Evolutionary conservation across 1,140 invertebrate genomes (phyloP), one percentile per base, ranked within the genome.

Genomic region (Papilio aristodemus): DNA sequence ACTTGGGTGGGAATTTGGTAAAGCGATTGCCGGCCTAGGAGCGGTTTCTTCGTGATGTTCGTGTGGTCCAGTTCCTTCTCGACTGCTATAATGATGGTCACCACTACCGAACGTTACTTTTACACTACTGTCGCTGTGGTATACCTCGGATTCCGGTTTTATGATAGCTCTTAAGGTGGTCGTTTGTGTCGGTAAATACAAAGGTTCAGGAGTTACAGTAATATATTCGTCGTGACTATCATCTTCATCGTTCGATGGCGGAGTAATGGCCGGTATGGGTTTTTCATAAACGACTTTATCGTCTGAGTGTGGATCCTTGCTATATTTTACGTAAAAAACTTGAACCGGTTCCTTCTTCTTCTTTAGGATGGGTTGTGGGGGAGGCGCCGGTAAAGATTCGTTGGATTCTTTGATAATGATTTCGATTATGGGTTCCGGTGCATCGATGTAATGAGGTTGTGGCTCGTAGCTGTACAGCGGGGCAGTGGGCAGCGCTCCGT

Each of bases 361-460:
- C 64, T 91, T 93, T 0, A 93, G 90, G 32, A 93, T 83, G 1
- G 93, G 90, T 6, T 93, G 86, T 0, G 93, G 92, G 0, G 93
- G 94, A n/a, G 94, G 93, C 4, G 94, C 92, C 0, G 96, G 95
- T 4, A 97, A 82, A 0, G 95, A 93, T 74, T 96, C 95, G 82
- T 97, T 97, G 0, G 96, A 96, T 87, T 97, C 96, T 80, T 97
- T 97, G 60, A 97, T 97, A 66, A 97, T 97, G 72, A 97, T 97
- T 89, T 97, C 96, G 70, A 97, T 97, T 57, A 97, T 97, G 11
- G 96, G 96, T 82, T 97, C 96, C 0, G 96, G 96, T 67, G 96
- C 95, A 74, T 95, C 95, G 8, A 94, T 90, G 78, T 96, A 95
- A 69, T 95, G 93, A 37, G 79, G 83, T 7, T 93, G 93, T 54